Evolutionary conservation across 2,797 vertebrate species (phyloP).

Genomic region (Rhinoraja longicauda): DNA sequence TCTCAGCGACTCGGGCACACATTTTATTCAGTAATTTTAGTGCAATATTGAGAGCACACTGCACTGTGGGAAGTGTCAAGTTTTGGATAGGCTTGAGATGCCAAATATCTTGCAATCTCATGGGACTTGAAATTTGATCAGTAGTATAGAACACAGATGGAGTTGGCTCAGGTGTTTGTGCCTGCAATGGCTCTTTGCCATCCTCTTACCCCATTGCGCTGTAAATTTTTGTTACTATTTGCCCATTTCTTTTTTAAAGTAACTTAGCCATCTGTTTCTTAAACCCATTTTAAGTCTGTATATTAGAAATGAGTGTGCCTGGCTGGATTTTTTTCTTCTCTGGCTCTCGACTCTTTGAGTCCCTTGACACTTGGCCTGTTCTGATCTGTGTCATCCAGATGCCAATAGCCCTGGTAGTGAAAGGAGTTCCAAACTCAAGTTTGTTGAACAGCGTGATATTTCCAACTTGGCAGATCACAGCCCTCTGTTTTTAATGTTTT

Average conservation of each 20-base stretch:
- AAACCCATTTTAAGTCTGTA: too few relatives aligned
- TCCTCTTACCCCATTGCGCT: neutral
- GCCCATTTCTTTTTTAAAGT: neutral
- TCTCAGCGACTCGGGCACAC: neutral
- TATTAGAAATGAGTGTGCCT: too few relatives aligned
- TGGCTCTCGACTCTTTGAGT: too few relatives aligned
- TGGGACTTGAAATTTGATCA: neutral
- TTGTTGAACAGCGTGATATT: too few relatives aligned
- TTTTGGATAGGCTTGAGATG: neutral
- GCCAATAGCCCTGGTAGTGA: too few relatives aligned
- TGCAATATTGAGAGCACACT: neutral
- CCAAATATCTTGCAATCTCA: neutral
- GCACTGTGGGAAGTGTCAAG: neutral
- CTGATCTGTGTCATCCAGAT: too few relatives aligned
- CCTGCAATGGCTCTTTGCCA: neutral
- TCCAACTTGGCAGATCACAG: too few relatives aligned
- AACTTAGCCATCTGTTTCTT: too few relatives aligned
- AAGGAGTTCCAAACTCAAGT: too few relatives aligned
- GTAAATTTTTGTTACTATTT: neutral
- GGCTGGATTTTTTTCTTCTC: too few relatives aligned
- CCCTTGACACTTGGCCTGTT: too few relatives aligned
- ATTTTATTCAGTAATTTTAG: neutral
- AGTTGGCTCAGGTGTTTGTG: neutral
- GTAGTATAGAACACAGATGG: neutral
- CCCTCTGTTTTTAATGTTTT: too few relatives aligned